Percentiles rank a stretch among this genome's conserved stretches.
Evolutionary conservation across 2,888 invertebrate genomes (phyloP).

Genomic region (Opisthograptis luteolata): DNA sequence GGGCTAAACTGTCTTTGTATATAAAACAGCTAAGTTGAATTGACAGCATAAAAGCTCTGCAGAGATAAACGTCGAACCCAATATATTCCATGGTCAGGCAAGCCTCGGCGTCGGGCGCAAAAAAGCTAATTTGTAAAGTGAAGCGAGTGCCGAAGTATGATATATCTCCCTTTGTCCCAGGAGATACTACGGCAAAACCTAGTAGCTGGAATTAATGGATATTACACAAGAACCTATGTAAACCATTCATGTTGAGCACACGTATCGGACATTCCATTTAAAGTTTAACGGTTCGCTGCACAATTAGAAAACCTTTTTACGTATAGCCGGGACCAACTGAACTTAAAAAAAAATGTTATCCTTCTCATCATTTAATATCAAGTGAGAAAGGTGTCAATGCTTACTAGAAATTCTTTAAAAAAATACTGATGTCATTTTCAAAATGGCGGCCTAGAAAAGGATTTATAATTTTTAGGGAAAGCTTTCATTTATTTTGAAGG

Average conservation of each 20-base stretch:
- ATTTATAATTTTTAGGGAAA: too few species aligned
- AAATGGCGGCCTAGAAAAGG: not conserved
- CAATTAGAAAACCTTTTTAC: not conserved
- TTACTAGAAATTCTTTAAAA: too few species aligned
- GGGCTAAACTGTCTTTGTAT: not conserved
- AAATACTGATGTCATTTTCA: not conserved
- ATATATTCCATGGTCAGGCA: not conserved
- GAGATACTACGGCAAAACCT: conserved; percentile 8
- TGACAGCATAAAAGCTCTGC: conserved; percentile 16
- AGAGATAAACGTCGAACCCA: conserved; percentile 12
- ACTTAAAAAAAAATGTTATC: too few species aligned
- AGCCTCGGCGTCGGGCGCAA: not conserved
- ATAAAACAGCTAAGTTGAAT: conserved; percentile 7
- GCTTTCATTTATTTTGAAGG: too few species aligned
- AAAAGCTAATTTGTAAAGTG: conserved; percentile 21
- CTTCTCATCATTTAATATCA: too few species aligned
- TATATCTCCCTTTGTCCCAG: conserved; percentile 6
- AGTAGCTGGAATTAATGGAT: conserved; percentile 6
- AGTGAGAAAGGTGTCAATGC: not conserved
- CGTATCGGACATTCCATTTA: not conserved
- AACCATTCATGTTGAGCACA: conserved; percentile 6
- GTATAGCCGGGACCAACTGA: too few species aligned
- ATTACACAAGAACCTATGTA: conserved; percentile 2
- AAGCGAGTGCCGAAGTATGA: conserved; percentile 14
- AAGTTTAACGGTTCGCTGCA: too few species aligned